phyloP scores from a whole-genome alignment of 2,888 invertebrate genomes.

The Entomobrya proxima region DNA sequence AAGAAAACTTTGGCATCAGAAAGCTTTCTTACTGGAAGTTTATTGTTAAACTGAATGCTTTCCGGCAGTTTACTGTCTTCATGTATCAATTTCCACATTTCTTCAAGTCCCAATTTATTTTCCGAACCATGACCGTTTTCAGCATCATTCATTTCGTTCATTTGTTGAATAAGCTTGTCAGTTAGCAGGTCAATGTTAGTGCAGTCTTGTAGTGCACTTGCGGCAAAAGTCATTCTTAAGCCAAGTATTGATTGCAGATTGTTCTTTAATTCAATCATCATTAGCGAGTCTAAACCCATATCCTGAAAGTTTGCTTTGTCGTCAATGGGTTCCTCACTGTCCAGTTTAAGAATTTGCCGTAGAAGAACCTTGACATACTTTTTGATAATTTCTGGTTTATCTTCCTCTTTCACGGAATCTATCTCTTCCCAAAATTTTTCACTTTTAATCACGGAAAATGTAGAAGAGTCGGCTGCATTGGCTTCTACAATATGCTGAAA shows the following conservation, averaged over 20 bases:
- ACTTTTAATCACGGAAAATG: neutral
- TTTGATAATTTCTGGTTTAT: slow-evolving; percentile 37
- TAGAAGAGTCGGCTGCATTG: neutral
- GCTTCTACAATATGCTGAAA: neutral
- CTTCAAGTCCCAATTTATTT: slow-evolving; percentile 13
- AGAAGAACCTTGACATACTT: slow-evolving; percentile 19
- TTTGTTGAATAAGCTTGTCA: slow-evolving; percentile 13
- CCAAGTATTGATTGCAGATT: slow-evolving; percentile 54
- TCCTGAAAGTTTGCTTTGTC: slow-evolving; percentile 49
- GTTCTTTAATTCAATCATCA: slow-evolving; percentile 64
- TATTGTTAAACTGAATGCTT: neutral
- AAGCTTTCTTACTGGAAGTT: neutral
- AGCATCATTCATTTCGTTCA: slow-evolving; percentile 4
- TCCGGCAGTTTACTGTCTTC: slow-evolving; percentile 58
- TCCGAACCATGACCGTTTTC: neutral
- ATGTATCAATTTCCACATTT: slow-evolving; percentile 29
- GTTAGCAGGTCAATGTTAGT: neutral
- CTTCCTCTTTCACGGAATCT: slow-evolving; percentile 31
- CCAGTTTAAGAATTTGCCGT: slow-evolving; percentile 44
- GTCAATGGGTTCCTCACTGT: slow-evolving; percentile 52
- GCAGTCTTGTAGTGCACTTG: slow-evolving; percentile 18
- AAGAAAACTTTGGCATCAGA: slow-evolving; percentile 35
- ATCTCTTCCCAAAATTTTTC: slow-evolving; percentile 60
- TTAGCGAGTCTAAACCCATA: slow-evolving; percentile 58
- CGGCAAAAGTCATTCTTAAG: slow-evolving; percentile 30